Base-by-base conservation (phyloP, 2,888 invertebrate species). In the Nomada lathburiana region DNA sequence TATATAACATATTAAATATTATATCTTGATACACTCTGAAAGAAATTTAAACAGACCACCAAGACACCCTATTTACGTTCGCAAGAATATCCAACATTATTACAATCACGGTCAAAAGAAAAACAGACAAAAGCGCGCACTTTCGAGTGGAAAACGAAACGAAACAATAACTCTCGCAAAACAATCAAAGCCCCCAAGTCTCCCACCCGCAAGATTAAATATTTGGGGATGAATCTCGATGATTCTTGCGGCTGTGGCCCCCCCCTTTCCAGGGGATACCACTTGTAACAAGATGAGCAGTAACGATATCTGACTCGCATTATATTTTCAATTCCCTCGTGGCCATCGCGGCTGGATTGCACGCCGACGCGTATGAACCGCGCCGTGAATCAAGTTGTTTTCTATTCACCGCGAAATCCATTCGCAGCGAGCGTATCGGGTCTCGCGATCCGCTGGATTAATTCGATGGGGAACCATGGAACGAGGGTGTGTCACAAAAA, bases 361-460 rank as follows among this genome's bases (percentile, higher is more conserved):
- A 77, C 55, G 62, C 77, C 20, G 62, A 60, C 70, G 42, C 16
- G 44, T 62, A 18, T 10, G 69, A 1, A 23, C 64, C 44, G 44
- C 67, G 64, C 1, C 16, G 62, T 11, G 59, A 44, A 69, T 68
- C 82, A 78, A 62, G 69, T 60, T 29, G 71, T 82, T 79, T 69
- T 78, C 72, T 63, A 74, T 78, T 83, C 83, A 59, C 77, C 80
- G 52, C 62, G 44, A 71, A 75, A 83, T 83, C 75, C 78, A 82
- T 82, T 83, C 76, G 82, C 64, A 59, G 70, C 52, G 23, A 69
- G 55, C 65, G 60, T 80, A 80, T 82, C 77, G 59, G 26, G 63
- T 20, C 70, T 71, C 59, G 64, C 44, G 83, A 83, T 83, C 83
- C 50, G 29, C 23, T 23, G 59, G 50, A 72, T 81, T 81, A 74